These are phyloP conservation scores for Gobio gobio DNA, from an alignment of 2,113 vertebrate genomes.

Conservation along the genomic window DNA sequence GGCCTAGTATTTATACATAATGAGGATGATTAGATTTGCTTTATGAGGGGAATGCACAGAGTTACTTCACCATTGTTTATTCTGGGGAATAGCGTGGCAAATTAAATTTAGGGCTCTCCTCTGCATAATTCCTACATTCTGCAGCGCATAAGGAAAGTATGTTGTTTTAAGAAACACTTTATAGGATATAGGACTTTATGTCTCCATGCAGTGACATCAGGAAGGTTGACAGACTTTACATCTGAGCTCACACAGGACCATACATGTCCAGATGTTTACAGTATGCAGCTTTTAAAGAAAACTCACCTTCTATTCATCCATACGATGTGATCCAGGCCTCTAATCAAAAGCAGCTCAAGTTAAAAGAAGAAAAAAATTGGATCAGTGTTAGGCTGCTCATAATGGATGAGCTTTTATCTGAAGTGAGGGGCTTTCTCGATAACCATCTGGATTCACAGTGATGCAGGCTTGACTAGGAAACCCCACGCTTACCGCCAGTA, in stretches of 20 bases:
- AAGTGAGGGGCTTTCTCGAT: constrained; percentile 50
- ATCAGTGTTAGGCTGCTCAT: constrained; percentile 40
- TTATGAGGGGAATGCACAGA: constrained; percentile 25
- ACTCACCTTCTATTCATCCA: neutral
- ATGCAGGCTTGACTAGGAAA: constrained; percentile 32
- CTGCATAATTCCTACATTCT: constrained; percentile 19
- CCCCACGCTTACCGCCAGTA: constrained; percentile 44
- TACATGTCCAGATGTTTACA: constrained; percentile 30
- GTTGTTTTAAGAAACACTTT: constrained; percentile 16
- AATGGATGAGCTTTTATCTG: constrained; percentile 55
- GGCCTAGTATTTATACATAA: constrained; percentile 22
- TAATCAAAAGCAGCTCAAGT: constrained; percentile 45
- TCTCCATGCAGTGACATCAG: constrained; percentile 14
- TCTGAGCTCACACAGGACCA: constrained; percentile 12
- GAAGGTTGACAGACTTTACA: neutral
- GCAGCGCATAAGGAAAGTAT: neutral
- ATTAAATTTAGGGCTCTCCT: constrained; percentile 21
- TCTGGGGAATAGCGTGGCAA: constrained; percentile 4
- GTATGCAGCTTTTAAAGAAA: constrained; percentile 6
- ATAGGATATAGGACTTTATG: constrained; percentile 19
- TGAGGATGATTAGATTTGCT: constrained; percentile 25
- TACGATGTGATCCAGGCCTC: neutral
- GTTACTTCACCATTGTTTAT: constrained; percentile 36
- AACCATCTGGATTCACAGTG: constrained; percentile 45
- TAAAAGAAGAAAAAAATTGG: constrained; percentile 13